Evolutionary conservation across 2,797 vertebrate genomes (phyloP), one percentile per base, ranked within the genome.

Genomic region (Antrozous pallidus): DNA sequence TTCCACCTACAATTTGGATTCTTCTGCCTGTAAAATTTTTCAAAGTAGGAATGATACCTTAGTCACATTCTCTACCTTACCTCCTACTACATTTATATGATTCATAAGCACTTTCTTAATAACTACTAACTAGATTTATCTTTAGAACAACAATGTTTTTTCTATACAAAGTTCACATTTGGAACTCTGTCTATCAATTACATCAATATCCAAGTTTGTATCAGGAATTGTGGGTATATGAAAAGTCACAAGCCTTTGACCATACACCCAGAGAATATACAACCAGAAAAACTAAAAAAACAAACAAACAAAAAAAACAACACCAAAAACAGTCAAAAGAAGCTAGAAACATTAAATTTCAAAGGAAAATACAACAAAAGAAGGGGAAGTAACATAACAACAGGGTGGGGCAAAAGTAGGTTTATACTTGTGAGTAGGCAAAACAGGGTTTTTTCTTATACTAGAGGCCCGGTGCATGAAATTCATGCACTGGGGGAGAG

Each of bases 1-100:
- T 95, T 89, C 36, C 67, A 93, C 49, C 33, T 69, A 84, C 10
- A 82, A 17, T 96, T 78, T 93, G 40, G 45, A 85, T 79, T 94
- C 54, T 91, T 93, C 14, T 88, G 14, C 36, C 36, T 92, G 4
- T 84, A 77, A 71, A 49, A 65, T 36, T 58, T 90, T 81, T 81
- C 40, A 56, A 73, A 90, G 45, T 65, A 65, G 26, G 14, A 82
- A 0, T 8, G 36, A 47, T 36, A 0, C 63, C 40, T 93, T 65
- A 36, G 45, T 78, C 47, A 74, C 38, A 10, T 74, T 90, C 26
- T 70, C 67, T 16, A n/a, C 14, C 14, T 45, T 40, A 36, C 0
- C 11, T 20, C 9, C 26, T 73, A 92, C 9, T 9, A 3, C 26
- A 56, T 81, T 45, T 63, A 90, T 51, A 49, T 69, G 20, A 78